Evolutionary conservation across 2,797 vertebrate genomes (phyloP).

Genomic region (Channallabes apus): DNA sequence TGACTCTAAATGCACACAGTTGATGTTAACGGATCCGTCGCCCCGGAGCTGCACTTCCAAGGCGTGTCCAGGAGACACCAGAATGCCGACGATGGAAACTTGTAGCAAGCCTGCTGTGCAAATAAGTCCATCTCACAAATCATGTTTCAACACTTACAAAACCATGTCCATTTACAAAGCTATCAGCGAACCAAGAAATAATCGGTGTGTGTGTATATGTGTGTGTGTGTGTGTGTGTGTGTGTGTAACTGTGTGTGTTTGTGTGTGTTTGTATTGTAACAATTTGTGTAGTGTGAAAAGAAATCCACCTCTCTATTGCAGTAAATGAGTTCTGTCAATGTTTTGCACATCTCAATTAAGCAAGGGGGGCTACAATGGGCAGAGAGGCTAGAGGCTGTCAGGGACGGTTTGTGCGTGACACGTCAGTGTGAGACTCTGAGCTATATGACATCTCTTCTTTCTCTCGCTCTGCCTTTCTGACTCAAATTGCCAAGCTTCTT

Average conservation of each 20-base stretch:
- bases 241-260: conserved; percentile 21
- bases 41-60: neutral
- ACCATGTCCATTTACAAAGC: conserved; percentile 55
- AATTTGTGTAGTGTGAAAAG: conserved; percentile 55
- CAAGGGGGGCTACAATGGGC: conserved; percentile 65
- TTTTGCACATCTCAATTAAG: conserved; percentile 76
- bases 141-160: conserved; percentile 63
- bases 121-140: conserved; percentile 58
- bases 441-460: conserved; percentile 42
- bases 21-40: neutral
- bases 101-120: conserved; percentile 31
- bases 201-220: conserved; percentile 25
- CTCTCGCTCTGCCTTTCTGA: conserved; percentile 2
- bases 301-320: conserved; percentile 69
- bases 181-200: conserved; percentile 46
- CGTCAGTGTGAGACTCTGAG: conserved; percentile 45
- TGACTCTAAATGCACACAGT: neutral
- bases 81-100: neutral
- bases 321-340: conserved; percentile 80
- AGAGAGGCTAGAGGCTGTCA: conserved; percentile 55
- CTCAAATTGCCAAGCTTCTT: neutral
- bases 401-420: conserved; percentile 54
- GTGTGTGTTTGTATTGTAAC: conserved; percentile 55
- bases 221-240: conserved; percentile 29
- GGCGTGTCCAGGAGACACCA: neutral